Evolutionary conservation across 2,888 invertebrate genomes (phyloP).

Genomic region (Aleiodes testaceus): DNA sequence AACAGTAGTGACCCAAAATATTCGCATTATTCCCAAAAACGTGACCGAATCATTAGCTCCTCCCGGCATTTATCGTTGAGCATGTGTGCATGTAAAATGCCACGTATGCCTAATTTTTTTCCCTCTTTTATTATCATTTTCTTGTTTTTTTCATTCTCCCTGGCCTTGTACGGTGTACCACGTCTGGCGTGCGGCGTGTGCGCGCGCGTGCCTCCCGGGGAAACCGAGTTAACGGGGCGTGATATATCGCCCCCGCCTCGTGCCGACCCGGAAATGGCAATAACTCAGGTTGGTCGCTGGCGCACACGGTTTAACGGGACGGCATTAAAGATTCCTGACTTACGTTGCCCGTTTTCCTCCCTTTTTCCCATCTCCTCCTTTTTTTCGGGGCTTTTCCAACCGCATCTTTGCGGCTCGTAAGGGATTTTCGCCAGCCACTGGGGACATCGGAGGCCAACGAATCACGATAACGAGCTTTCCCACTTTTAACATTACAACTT

Average conservation of each 20-base stretch:
- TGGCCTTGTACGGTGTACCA: constrained; percentile 1
- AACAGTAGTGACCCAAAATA: too few relatives aligned
- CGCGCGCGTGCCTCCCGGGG: constrained; percentile 41
- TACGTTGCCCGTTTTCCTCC: constrained; percentile 48
- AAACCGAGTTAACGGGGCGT: constrained; percentile 56
- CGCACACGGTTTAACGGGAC: constrained; percentile 59
- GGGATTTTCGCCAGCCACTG: constrained; percentile 1
- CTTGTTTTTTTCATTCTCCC: constrained; percentile 1
- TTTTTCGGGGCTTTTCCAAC: not conserved
- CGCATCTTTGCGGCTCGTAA: not conserved
- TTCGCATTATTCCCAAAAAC: too few relatives aligned
- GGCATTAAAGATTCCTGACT: constrained; percentile 64
- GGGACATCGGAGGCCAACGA: constrained; percentile 40
- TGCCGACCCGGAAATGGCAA: constrained; percentile 60
- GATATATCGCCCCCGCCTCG: constrained; percentile 57
- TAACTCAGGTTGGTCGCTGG: constrained; percentile 59
- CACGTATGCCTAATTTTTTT: constrained; percentile 13
- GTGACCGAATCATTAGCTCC: too few relatives aligned
- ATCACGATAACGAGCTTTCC: constrained; percentile 49
- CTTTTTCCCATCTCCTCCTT: constrained; percentile 1
- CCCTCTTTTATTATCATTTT: not conserved
- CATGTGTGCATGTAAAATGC: constrained; percentile 19
- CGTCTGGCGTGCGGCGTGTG: constrained; percentile 10
- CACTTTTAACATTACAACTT: constrained; percentile 21
- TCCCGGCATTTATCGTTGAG: too few relatives aligned